Conservation (phyloP, 2,113 vertebrate species). For the Sceloporus undulatus region DNA sequence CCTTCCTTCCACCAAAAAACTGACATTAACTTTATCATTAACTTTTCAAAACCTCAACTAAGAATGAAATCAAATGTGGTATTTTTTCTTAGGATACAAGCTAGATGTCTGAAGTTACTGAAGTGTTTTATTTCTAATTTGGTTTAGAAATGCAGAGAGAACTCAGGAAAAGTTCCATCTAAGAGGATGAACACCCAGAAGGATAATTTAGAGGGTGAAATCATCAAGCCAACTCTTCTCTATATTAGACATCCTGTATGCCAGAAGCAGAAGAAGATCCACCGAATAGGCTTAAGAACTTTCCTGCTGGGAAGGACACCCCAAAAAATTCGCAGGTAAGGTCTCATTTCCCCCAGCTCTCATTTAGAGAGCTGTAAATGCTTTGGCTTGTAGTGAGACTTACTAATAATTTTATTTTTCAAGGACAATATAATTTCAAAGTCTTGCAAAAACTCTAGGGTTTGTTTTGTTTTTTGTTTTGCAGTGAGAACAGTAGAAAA, state of each 20-base stretch:
- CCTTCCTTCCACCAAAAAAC: not conserved
- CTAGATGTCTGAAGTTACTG: not conserved
- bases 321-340: constrained; percentile 84
- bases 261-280: constrained; percentile 78
- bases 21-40: not conserved
- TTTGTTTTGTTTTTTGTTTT: not conserved
- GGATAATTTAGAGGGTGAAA: constrained; percentile 34
- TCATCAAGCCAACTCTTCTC: constrained; percentile 20
- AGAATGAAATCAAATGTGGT: not conserved
- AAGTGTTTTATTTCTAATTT: constrained; percentile 21
- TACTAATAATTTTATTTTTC: constrained; percentile 11
- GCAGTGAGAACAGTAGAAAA: not conserved
- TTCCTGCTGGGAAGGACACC: constrained; percentile 89
- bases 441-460: not conserved
- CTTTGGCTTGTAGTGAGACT: fast-evolving
- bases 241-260: constrained; percentile 78
- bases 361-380: constrained; percentile 1
- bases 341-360: not conserved
- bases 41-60: not conserved
- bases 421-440: constrained; percentile 13
- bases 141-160: constrained; percentile 63
- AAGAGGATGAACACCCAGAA: not conserved
- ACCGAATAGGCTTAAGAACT: constrained; percentile 73
- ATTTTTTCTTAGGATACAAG: not conserved
- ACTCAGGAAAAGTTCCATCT: not conserved